phyloP scores from a whole-genome alignment of 2,888 invertebrate genomes.

The Pollenia griseotomentosa region DNA sequence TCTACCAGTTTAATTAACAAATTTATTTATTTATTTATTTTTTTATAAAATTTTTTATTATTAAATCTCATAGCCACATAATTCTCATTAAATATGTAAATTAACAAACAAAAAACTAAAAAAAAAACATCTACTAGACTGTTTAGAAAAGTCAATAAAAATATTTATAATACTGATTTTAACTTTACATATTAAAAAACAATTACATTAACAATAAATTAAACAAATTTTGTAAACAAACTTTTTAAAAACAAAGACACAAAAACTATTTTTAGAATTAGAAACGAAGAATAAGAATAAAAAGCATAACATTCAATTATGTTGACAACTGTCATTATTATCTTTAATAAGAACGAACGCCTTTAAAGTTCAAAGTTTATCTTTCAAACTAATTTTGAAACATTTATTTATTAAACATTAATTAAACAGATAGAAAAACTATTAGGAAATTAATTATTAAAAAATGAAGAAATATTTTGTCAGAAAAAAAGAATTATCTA shows the following conservation, averaged over 20 bases:
- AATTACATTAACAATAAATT: background rate
- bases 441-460: background rate
- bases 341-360: background rate
- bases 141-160: constrained; percentile 17
- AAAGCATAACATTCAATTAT: background rate
- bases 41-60: background rate
- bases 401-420: constrained; percentile 41
- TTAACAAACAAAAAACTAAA: background rate
- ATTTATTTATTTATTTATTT: no score
- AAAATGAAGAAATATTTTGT: background rate
- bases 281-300: background rate
- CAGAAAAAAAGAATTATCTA: no score
- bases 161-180: background rate
- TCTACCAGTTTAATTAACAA: constrained; percentile 16
- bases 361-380: constrained; percentile 65
- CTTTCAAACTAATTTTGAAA: constrained; percentile 62
- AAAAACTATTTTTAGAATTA: background rate
- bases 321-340: background rate
- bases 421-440: constrained; percentile 7
- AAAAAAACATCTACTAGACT: background rate
- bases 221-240: background rate
- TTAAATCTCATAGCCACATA: background rate
- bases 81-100: constrained; percentile 44
- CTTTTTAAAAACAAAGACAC: background rate
- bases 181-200: constrained; percentile 18